Base-by-base conservation (phyloP, 2,797 vertebrate species). In the Aphelocoma californica region DNA sequence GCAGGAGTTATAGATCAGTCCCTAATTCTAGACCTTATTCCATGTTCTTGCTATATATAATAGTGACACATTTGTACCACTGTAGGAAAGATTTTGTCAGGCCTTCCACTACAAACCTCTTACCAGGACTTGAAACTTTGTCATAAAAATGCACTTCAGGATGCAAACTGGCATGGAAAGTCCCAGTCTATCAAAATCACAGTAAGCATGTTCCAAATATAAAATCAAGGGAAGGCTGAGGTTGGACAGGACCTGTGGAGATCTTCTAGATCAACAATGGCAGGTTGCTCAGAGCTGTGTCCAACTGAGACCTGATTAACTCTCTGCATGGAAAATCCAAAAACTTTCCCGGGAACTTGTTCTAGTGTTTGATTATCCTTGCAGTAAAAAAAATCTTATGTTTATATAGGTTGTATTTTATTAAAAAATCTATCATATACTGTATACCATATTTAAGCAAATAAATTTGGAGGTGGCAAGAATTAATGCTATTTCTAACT, bases 1-100 rank as follows among this genome's bases (percentile, higher is more conserved):
- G 66, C 60, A 65, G 74, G 74, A 96, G 51, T 83, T 91, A 94
- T 5, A 50, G 81, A 81, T 91, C 91, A 97, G 24, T 51, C 23
- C 36, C 47, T 74, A 65, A 84, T 57, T 65, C 44, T 31, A 75
- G 70, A 54, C 36, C 56, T 73, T 18, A 3, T 7, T 73, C 10
- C 36, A 36, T 4, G 13, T 42, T 86, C 61, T 75, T 34, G 65
- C n/a, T 88, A 15, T 56, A 45, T 44, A 15, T 47, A 75, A 81
- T 4, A 75, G n/a, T 31, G 21, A 38, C 44, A 48, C 34, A 75
- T 53, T 60, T 45, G 36, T 50, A 77, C 32, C 10, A 6, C 18
- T 62, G 18, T 10, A 51, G 51, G 32, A 73, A 84, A 88, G 74
- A 47, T 58, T 86, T 54, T 87, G 28, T 50, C 77, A 86, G 70